A percentile compares a stretch with the other conserved stretches of the same genome.
Conservation (phyloP, 2,888 invertebrate species). For the Craniophora ligustri region DNA sequence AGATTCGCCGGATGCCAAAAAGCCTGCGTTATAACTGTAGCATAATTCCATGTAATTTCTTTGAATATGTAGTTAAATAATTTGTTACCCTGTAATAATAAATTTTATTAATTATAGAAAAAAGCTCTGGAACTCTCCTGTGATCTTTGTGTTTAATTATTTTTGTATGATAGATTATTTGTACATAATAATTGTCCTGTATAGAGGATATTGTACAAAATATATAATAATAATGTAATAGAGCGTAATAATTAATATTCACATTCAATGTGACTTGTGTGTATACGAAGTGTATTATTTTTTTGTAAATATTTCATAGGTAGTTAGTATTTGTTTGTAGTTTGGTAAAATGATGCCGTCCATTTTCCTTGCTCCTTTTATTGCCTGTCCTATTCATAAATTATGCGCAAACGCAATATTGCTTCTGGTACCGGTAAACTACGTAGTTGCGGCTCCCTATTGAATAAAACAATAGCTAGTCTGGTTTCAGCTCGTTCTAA, state of each 20-base stretch:
- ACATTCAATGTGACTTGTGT: constrained; percentile 65
- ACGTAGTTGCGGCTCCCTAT: constrained; percentile 42
- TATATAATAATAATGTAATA: constrained; percentile 48
- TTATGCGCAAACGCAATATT: constrained; percentile 53
- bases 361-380: constrained; percentile 38
- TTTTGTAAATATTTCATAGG: constrained; percentile 49
- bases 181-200: constrained; percentile 46
- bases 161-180: constrained; percentile 66
- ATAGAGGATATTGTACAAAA: constrained; percentile 61
- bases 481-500: constrained; percentile 51
- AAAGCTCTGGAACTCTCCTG: constrained; percentile 88
- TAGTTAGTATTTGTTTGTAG: constrained; percentile 28
- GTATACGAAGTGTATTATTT: constrained; percentile 58
- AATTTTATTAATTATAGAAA: constrained; percentile 66
- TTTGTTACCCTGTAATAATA: constrained; percentile 78
- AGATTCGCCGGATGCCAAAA: constrained; percentile 86
- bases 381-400: constrained; percentile 48
- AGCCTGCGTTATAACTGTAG: constrained; percentile 84
- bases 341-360: constrained; percentile 43
- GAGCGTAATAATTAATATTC: constrained; percentile 64
- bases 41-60: constrained; percentile 60
- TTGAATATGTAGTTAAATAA: constrained; percentile 69
- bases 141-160: constrained; percentile 82
- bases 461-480: constrained; percentile 56
- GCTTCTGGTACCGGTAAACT: constrained; percentile 45